Base-by-base conservation (phyloP, 2,797 vertebrate species). In the Etheostoma perlongum region DNA sequence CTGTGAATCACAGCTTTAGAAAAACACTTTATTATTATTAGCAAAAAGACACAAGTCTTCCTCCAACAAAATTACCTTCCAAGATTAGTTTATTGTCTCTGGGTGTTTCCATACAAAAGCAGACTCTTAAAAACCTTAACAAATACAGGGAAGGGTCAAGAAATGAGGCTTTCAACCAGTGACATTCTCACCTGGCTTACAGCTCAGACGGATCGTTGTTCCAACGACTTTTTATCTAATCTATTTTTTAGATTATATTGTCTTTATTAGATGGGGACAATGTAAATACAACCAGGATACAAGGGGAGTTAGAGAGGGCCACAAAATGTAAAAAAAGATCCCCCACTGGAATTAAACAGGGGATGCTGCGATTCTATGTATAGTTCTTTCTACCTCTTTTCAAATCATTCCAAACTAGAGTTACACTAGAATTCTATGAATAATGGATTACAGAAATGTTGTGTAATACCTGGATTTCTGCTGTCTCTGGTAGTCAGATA, bases 1-100 rank as follows among this genome's bases (percentile, higher is more conserved):
- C 21, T 77, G 76, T 67, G 61, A 86, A 64, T 78, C 60, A 21
- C 74, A 59, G 3, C 36, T 60, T 85, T 48, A 57, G 25, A 58
- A 48, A 76, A 66, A 47, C 4, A 19, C 10, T 53, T 25, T 4
- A 6, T 19, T 57, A 57, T 68, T 16, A 58, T 40, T 82, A 48
- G 58, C 27, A 73, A 68, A 48, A 76, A 40, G 9, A 69, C 19
- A 62, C 6, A 46, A 71, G 16, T 52, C 52, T 49, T 59, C 21
- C 13, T 49, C 12, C 33, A 21, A 18, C n/a, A 71, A 47, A 11
- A 33, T 58, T 27, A 61, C 51, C 63, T 48, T 74, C 49, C 14
- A 47, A 58, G 44, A 53, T 33, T 11, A 55, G n/a, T 59, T 44
- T 65, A 19, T 15, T 27, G 19, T 44, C 8, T 46, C 36, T 57